phyloP scores from a whole-genome alignment of 2,797 vertebrate species.

The Oreonectes daqikongensis region DNA sequence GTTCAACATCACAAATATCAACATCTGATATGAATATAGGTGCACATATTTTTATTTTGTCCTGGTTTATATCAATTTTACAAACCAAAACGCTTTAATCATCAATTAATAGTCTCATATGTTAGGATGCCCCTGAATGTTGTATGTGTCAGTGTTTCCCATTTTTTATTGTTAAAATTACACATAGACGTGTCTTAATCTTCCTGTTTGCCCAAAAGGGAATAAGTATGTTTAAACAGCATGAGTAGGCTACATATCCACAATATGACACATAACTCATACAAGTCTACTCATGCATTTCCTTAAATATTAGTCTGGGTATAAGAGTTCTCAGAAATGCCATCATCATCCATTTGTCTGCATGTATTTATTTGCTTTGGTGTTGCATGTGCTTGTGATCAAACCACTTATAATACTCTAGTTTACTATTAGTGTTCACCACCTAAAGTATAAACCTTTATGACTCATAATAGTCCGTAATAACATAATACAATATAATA shows the following conservation, averaged over 20 bases:
- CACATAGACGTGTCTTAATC: constrained; percentile 32
- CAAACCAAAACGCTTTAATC: too few relatives aligned
- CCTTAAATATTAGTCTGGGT: neutral
- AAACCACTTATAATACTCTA: constrained; percentile 36
- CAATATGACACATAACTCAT: neutral
- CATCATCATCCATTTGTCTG: constrained; percentile 6
- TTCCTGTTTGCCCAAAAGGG: constrained; percentile 44
- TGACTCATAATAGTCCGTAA: constrained; percentile 24
- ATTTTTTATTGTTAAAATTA: constrained; percentile 57
- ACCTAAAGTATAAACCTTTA: constrained; percentile 4
- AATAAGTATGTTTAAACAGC: constrained; percentile 37
- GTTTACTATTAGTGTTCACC: constrained; percentile 28
- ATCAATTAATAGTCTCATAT: too few relatives aligned
- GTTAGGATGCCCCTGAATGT: too few relatives aligned
- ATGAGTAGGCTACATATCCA: neutral
- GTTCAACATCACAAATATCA: too few relatives aligned
- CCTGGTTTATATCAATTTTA: too few relatives aligned
- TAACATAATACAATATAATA: constrained; percentile 18
- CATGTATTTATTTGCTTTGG: constrained; percentile 46
- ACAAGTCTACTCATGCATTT: neutral
- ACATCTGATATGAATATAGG: too few relatives aligned
- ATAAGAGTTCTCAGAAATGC: constrained; percentile 17
- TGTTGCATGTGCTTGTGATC: constrained; percentile 53
- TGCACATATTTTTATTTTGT: too few relatives aligned
- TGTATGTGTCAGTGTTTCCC: constrained; percentile 50